Conservation (phyloP, 2,888 invertebrate genomes). For the Noctua comes region DNA sequence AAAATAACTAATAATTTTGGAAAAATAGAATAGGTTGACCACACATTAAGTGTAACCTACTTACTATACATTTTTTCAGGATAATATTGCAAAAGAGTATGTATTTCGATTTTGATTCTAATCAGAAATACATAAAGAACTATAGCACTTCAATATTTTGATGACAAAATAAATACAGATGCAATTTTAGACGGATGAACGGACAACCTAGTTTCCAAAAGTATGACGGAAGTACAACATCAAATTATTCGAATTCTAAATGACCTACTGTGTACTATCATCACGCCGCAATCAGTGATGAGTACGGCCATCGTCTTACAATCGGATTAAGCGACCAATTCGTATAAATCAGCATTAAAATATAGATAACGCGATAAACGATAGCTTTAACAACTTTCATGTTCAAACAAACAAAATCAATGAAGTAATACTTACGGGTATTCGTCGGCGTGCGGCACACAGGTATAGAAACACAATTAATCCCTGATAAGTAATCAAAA, state of each 20-base stretch:
- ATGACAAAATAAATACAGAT: conserved; percentile 24
- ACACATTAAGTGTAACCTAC: conserved; percentile 11
- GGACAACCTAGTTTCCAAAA: conserved; percentile 18
- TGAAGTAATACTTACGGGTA: conserved; percentile 75
- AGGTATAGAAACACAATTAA: conserved; percentile 68
- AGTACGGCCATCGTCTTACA: conserved; percentile 60
- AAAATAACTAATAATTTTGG: not conserved
- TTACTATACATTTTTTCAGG: conserved; percentile 15
- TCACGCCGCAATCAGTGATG: conserved; percentile 67
- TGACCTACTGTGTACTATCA: conserved; percentile 62
- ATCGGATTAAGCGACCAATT: conserved; percentile 68
- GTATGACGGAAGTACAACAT: conserved; percentile 46
- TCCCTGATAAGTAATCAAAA: conserved; percentile 74
- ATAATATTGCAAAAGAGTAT: not conserved
- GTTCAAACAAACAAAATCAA: conserved; percentile 57
- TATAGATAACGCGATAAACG: conserved; percentile 67
- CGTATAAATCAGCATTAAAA: conserved; percentile 69
- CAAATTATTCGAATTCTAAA: conserved; percentile 39
- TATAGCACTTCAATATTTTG: conserved; percentile 25
- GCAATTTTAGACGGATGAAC: conserved; percentile 7
- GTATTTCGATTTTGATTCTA: not conserved
- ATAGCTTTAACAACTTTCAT: conserved; percentile 50
- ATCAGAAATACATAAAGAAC: conserved; percentile 6
- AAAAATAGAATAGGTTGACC: not conserved
- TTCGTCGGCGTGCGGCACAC: conserved; percentile 67